phyloP scores from a whole-genome alignment of 2,113 vertebrate species.

The Carassius carassius region DNA sequence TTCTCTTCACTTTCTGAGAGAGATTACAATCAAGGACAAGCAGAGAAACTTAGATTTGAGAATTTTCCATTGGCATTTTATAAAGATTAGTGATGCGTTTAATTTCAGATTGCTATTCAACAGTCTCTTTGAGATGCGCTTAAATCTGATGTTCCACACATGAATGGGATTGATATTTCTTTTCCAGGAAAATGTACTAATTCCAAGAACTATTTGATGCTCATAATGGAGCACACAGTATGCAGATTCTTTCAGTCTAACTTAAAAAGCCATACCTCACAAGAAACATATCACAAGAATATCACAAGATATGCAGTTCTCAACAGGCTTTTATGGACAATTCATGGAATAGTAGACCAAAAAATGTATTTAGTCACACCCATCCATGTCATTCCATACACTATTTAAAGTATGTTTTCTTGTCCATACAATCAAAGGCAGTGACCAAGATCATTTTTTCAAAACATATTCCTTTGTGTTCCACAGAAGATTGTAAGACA shows the following conservation, averaged over 20 bases:
- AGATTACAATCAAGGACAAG: not conserved
- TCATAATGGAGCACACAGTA: not conserved
- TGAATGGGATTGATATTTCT: slow-evolving; percentile 35
- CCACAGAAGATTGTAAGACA: too few relatives aligned
- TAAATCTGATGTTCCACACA: slow-evolving; percentile 15
- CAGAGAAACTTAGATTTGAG: slow-evolving; percentile 23
- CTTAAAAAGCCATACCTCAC: too few relatives aligned
- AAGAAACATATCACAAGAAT: not conserved
- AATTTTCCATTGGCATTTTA: too few relatives aligned
- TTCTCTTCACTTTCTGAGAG: slow-evolving; percentile 80
- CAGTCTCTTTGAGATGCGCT: not conserved
- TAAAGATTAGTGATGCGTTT: not conserved
- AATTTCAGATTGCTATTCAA: slow-evolving; percentile 34
- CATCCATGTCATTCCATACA: too few relatives aligned
- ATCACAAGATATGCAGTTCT: not conserved
- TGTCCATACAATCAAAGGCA: too few relatives aligned
- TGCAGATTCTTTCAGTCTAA: not conserved
- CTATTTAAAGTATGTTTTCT: too few relatives aligned
- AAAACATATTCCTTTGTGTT: too few relatives aligned
- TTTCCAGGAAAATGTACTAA: slow-evolving; percentile 30
- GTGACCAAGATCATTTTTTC: too few relatives aligned
- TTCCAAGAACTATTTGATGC: not conserved
- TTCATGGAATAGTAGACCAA: too few relatives aligned
- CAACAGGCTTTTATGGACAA: too few relatives aligned
- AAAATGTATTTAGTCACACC: too few relatives aligned